Evolutionary conservation across 2,888 invertebrate genomes (phyloP), one percentile per base, ranked within the genome.

Genomic region (Hirtodrosophila cameraria): DNA sequence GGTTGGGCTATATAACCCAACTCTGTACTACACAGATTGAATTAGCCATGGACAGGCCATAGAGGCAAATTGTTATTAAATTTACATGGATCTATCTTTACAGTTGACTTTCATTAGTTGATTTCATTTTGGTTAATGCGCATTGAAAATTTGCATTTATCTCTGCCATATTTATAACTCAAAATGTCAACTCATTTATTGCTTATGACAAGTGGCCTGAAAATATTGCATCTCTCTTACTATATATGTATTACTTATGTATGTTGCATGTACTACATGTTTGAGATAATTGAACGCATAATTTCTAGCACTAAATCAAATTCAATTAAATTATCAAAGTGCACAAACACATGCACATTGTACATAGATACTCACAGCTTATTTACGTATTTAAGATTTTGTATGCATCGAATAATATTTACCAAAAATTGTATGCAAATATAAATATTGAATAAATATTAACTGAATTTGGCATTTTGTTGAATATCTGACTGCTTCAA

Each of bases 51-150:
- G 27, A 23, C 31, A 38, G 7, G 30, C 13, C 13, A 20, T 50
- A 52, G 20, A 27, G 52, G 58, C 58, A 63, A 66, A 74, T 74
- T 66, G 53, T 68, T 77, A 80, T 80, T 84, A 81, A 84, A 81
- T 81, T 81, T 78, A 66, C 68, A 60, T 66, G 25, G 33, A 67
- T 49, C n/a, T 54, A 68, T 55, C 69, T 65, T 48, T 67, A 61
- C 46, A 48, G 45, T 57, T 74, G 71, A 68, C 78, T 77, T 77
- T 74, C 68, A 80, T 84, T 74, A 67, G 71, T 65, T 72, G 71
- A 78, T 81, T 78, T 81, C 45, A 63, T 78, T 71, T 71, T 33
- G 52, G 78, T 81, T 80, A 80, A 80, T 81, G 57, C 63, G 55
- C 55, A 53, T 54, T 54, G 23, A 43, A 49, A 50, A 80, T 79